phyloP scores from a whole-genome alignment of 1,140 invertebrate species.

The Aphidius ervi region DNA sequence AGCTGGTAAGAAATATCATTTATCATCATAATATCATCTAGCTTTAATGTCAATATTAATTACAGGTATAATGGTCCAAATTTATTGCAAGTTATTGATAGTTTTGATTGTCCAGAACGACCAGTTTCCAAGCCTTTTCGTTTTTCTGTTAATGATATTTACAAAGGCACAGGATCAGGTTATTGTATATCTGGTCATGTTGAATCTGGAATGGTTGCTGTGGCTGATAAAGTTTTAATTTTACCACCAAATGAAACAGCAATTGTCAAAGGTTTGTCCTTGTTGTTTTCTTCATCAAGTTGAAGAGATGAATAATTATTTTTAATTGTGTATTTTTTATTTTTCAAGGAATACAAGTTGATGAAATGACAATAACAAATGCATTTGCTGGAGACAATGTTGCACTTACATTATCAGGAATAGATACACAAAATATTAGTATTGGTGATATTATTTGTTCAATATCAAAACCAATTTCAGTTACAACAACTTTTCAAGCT shows the following conservation, averaged over 20 bases:
- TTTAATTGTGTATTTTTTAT: slow-evolving; percentile 17
- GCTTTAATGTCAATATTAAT: neutral
- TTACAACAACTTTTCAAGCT: slow-evolving; percentile 79
- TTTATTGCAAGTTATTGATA: slow-evolving; percentile 56
- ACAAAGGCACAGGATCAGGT: slow-evolving; percentile 84
- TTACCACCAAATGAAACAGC: slow-evolving; percentile 80
- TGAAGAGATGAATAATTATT: neutral
- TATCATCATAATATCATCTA: slow-evolving; percentile 6
- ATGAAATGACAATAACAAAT: slow-evolving; percentile 66
- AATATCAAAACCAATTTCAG: slow-evolving; percentile 69
- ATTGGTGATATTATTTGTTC: slow-evolving; percentile 86
- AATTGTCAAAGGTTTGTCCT: slow-evolving; percentile 66
- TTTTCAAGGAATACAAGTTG: slow-evolving; percentile 60
- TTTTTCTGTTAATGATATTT: slow-evolving; percentile 91
- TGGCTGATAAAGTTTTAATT: slow-evolving; percentile 83
- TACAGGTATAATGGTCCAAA: slow-evolving; percentile 48
- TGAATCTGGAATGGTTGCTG: slow-evolving; percentile 83
- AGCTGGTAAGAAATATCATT: slow-evolving; percentile 37
- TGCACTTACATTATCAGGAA: slow-evolving; percentile 73
- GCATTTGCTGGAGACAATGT: slow-evolving; percentile 95
- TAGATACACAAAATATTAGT: slow-evolving; percentile 79
- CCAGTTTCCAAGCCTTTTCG: slow-evolving; percentile 86
- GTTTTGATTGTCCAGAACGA: slow-evolving; percentile 78
- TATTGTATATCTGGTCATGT: slow-evolving; percentile 86
- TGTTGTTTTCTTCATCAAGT: slow-evolving; percentile 6